Base-by-base conservation (phyloP, 2,113 vertebrate species). In the Pedionomus torquatus region DNA sequence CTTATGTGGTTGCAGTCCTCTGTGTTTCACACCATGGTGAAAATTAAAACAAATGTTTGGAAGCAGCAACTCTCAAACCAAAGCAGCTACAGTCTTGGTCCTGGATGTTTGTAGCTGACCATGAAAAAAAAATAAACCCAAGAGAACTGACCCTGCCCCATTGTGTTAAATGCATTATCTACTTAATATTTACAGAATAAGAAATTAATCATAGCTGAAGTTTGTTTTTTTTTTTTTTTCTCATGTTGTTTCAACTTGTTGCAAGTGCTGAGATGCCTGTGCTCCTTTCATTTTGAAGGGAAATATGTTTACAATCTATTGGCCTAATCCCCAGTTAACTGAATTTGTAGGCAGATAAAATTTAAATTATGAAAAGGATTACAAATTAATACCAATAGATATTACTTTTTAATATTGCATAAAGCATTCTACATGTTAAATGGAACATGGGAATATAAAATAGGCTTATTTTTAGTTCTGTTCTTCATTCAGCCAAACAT, bases 281-380 rank as follows among this genome's bases (percentile, higher is more conserved):
- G 37, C 31, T 51, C 5, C 35, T 85, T 37, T 87, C 90, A 76
- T 23, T 87, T 85, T 87, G 48, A 66, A 89, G 25, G 18, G 35
- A 91, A 83, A 43, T 63, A 21, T 10, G 1, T 61, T 81, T 91
- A 46, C 13, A 68, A 31, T 85, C 83, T 79, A 60, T 54, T 83
- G 54, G 6, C 44, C 57, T 90, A 83, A 85, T 69, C 18, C 35
- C 5, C 17, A 49, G 49, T 61, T 90, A 72, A 25, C 31, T 70
- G 41, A 76, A 82, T 89, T 85, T 88, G 57, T 83, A 46, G 43
- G 24, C 0, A 6, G 66, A n/a, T 70, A 30, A 75, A 72, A 77
- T 79, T 75, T 87, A 91, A 91, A 39, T 92, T 83, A 79, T 49
- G 52, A 57, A 80, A 87, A 90, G 14, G 41, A 91, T 93, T 91